Conservation (phyloP, 2,113 vertebrate species). For the Ochotona princeps region DNA sequence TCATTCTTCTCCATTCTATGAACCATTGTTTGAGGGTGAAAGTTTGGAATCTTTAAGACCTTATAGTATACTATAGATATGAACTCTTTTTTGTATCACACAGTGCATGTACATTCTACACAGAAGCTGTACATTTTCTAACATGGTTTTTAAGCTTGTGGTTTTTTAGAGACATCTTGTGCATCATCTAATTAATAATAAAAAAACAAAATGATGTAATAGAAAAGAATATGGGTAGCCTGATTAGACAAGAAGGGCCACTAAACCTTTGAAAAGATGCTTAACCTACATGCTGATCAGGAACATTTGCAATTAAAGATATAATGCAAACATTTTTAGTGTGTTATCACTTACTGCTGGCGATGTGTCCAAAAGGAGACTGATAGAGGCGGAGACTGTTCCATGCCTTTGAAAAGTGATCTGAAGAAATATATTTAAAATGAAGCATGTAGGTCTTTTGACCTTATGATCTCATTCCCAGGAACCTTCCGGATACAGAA, state of each 20-base stretch:
- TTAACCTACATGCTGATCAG: neutral
- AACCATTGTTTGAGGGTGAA: neutral
- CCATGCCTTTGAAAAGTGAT: neutral
- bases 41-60: neutral
- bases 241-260: slow-evolving; percentile 41
- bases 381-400: neutral
- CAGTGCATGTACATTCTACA: neutral
- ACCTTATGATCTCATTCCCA: neutral
- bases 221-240: neutral
- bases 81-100: neutral
- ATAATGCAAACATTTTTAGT: slow-evolving; percentile 22
- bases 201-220: neutral
- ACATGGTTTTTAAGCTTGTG: neutral
- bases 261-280: slow-evolving; percentile 36
- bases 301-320: slow-evolving; percentile 42
- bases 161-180: neutral
- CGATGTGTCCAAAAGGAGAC: neutral
- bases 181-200: slow-evolving; percentile 19
- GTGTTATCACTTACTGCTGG: neutral
- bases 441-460: neutral
- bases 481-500: neutral
- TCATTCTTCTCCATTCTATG: neutral
- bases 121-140: neutral
- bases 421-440: neutral
- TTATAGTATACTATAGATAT: neutral